These are phyloP conservation scores for Aphis gossypii DNA, from an alignment of 1,140 invertebrate species.

Conservation along the genomic window DNA sequence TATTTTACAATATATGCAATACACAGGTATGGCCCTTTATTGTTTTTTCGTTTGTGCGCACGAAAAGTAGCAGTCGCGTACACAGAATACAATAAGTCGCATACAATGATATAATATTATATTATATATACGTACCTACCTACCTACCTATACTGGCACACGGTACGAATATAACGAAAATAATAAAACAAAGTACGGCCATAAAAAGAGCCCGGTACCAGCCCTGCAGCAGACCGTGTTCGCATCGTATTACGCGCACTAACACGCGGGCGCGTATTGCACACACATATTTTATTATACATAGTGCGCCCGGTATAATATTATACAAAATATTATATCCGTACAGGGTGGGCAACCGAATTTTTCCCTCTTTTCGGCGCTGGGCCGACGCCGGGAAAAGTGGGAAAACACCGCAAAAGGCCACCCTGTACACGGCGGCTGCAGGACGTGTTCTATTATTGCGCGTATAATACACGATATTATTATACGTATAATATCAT, in stretches of 20 bases:
- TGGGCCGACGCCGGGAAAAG: background rate
- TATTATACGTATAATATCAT: too few species aligned
- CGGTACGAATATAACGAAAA: background rate
- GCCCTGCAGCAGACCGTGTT: constrained; percentile 1
- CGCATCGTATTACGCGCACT: background rate
- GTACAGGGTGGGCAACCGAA: background rate
- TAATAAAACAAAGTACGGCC: constrained; percentile 8
- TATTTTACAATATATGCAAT: background rate
- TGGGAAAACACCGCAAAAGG: background rate
- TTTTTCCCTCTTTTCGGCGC: background rate
- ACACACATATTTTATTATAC: background rate
- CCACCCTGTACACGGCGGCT: background rate
- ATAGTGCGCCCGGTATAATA: too few species aligned
- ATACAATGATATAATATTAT: background rate
- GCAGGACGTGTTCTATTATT: background rate
- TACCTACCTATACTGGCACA: background rate
- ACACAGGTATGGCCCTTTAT: background rate
- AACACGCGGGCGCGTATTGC: background rate
- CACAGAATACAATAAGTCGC: background rate
- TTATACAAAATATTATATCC: background rate
- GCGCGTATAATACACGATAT: background rate
- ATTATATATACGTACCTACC: background rate
- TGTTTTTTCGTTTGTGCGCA: background rate
- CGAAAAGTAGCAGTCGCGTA: background rate
- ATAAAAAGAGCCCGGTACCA: background rate